Evolutionary conservation across 1,140 invertebrate genomes (phyloP).

Genomic region (Papilio xuthus): DNA sequence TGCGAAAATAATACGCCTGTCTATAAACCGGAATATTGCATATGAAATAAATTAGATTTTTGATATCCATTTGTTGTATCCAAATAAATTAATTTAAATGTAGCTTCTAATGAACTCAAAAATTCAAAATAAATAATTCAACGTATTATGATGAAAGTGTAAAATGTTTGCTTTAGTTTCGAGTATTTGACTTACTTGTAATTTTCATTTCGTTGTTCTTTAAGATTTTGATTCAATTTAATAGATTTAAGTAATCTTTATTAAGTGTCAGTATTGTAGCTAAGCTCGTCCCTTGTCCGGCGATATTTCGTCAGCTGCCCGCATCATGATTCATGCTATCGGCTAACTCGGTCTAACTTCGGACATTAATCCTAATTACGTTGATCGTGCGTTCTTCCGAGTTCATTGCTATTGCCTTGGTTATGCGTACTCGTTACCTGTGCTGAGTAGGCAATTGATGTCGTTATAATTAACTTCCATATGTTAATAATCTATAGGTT

Average conservation of each 20-base stretch:
- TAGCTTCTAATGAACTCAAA: not conserved
- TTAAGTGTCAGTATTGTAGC: constrained; percentile 60
- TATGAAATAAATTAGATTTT: not conserved
- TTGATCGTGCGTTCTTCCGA: constrained; percentile 47
- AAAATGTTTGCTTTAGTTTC: not conserved
- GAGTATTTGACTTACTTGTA: not conserved
- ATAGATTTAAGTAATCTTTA: constrained; percentile 69
- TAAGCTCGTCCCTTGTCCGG: constrained; percentile 40
- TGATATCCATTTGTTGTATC: not conserved
- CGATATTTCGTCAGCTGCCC: constrained; percentile 68
- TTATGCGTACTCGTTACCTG: not conserved
- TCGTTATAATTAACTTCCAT: not conserved
- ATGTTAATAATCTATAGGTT: not conserved
- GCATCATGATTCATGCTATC: constrained; percentile 45
- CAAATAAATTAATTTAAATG: not conserved
- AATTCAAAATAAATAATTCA: not conserved
- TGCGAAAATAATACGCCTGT: not conserved
- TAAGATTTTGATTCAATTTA: constrained; percentile 40
- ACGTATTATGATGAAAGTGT: too few species aligned
- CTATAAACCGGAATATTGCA: not conserved
- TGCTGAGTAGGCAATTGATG: not conserved
- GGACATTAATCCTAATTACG: constrained; percentile 59
- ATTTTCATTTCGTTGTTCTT: not conserved
- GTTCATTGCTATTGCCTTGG: constrained; percentile 37
- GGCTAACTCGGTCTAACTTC: constrained; percentile 38